Evolutionary conservation across 2,888 invertebrate species (phyloP), one percentile per base, ranked within the genome.

Genomic region (Lysandra coridon): DNA sequence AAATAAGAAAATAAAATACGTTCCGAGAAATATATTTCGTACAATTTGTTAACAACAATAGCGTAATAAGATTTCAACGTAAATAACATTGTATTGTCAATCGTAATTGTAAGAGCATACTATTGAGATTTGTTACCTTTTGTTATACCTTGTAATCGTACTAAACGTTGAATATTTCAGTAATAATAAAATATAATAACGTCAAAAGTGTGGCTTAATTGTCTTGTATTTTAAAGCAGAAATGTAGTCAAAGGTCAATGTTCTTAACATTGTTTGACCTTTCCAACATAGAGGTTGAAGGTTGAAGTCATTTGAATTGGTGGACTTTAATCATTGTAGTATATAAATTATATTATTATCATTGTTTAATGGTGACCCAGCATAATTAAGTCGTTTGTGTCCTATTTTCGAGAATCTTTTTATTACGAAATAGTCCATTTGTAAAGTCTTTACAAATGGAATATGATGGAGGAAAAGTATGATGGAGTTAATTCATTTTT

Each of bases 1-100:
- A 69, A 37, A 33, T 69, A 69, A 69, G 69, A 37, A 69, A 69
- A 69, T 69, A 69, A 69, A 69, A 37, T 37, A 69, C 33, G 33
- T 4, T 69, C 12, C 1, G 33, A 33, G 33, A 69, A 69, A 69
- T 33, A 69, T 37, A 33, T 33, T 30, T 30, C 12, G 14, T 12
- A 69, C 4, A 5, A 69, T 69, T 37, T 69, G 1, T 12, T 37
- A 2, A 69, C 5, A 14, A 37, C 17, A 4, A 30, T 33, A 14
- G 69, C 33, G 33, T 33, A 14, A 12, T 4, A 33, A 12, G 3
- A 53, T 53, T 33, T 33, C 14, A 6, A 14, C 1, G 14, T 30
- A 64, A 30, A 64, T 64, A 69, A 69, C 14, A 69, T 69, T 69
- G 4, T 69, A 17, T 33, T 33, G 1, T 17, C 4, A 33, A 69